Percentiles rank a stretch among this genome's conserved stretches.
phyloP scores from a whole-genome alignment of 2,113 vertebrate species.

The Eulemur macaco region DNA sequence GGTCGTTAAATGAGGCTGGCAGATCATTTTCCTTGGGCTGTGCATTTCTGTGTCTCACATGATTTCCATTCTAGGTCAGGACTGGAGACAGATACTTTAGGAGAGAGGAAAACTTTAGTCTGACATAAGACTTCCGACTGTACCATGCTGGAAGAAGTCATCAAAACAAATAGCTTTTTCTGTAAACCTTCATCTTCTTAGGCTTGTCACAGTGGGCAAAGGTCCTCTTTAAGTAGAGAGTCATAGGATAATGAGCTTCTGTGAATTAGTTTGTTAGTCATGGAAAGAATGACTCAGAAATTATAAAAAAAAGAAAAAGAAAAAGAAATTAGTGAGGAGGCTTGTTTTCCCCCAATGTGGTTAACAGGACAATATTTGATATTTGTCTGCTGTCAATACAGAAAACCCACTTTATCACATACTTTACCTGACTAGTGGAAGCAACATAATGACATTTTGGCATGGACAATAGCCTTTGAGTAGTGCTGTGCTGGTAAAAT shows the following conservation, averaged over 20 bases:
- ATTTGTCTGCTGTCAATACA: neutral
- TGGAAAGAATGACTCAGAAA: slow-evolving; percentile 30
- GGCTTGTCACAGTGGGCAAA: neutral
- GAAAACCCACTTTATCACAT: neutral
- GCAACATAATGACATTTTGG: neutral
- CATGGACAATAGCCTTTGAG: neutral
- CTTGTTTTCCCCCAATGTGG: neutral
- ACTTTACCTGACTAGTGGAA: neutral
- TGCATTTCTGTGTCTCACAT: slow-evolving; percentile 34
- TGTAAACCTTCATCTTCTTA: slow-evolving; percentile 4
- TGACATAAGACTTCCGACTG: neutral
- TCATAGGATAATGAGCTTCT: neutral
- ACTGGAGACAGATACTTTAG: neutral
- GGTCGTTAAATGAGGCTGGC: slow-evolving; percentile 52
- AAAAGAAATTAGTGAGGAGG: neutral
- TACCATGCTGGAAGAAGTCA: neutral
- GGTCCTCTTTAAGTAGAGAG: neutral
- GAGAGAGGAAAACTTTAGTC: neutral
- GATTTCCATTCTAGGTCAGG: slow-evolving; percentile 16
- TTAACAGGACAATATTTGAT: neutral
- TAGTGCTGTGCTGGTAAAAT: neutral
- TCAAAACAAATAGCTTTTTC: neutral
- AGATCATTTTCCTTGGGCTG: slow-evolving; percentile 45
- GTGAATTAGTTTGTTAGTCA: neutral
- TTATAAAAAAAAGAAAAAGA: neutral